Percentiles rank a stretch among this genome's conserved stretches.
Evolutionary conservation across 1,140 invertebrate genomes (phyloP).

Genomic region (Drosophila albomicans): DNA sequence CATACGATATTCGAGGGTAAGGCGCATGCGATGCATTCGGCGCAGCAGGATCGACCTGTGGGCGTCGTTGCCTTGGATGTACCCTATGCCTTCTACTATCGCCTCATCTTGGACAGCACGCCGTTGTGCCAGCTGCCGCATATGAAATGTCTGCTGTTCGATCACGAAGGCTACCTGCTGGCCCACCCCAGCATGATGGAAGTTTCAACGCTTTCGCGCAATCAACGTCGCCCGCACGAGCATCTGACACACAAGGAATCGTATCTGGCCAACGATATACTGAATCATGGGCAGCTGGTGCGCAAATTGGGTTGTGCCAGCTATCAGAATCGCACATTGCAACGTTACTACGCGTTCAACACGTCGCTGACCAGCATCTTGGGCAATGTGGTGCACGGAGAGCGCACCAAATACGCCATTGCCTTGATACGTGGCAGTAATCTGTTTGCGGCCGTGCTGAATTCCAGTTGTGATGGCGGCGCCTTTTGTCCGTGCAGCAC

Average conservation of each 20-base stretch:
- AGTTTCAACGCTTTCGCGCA: conserved; percentile 80
- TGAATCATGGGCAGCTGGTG: conserved; percentile 93
- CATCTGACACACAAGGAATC: conserved; percentile 95
- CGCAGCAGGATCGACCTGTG: conserved; percentile 86
- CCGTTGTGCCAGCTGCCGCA: conserved; percentile 88
- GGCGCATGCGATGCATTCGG: conserved; percentile 86
- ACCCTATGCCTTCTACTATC: conserved; percentile 93
- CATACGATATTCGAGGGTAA: conserved; percentile 89
- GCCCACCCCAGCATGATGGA: conserved; percentile 93
- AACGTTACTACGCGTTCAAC: conserved; percentile 93
- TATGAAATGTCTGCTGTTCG: conserved; percentile 96
- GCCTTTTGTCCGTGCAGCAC: conserved; percentile 97
- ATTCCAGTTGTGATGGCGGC: conserved; percentile 89
- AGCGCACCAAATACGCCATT: conserved; percentile 95
- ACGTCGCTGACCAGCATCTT: conserved; percentile 90
- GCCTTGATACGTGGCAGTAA: conserved; percentile 93
- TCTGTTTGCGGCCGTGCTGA: conserved; percentile 94
- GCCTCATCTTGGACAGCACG: conserved; percentile 89
- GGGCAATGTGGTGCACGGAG: conserved; percentile 94
- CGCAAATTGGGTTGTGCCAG: conserved; percentile 93
- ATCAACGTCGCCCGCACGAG: conserved; percentile 88
- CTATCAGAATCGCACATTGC: conserved; percentile 90
- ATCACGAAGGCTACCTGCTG: conserved; percentile 95
- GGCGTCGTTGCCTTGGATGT: conserved; percentile 94
- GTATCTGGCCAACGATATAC: conserved; percentile 94